These are phyloP conservation scores for Apocheima hispidaria DNA, from an alignment of 2,888 invertebrate species.

Conservation along the genomic window DNA sequence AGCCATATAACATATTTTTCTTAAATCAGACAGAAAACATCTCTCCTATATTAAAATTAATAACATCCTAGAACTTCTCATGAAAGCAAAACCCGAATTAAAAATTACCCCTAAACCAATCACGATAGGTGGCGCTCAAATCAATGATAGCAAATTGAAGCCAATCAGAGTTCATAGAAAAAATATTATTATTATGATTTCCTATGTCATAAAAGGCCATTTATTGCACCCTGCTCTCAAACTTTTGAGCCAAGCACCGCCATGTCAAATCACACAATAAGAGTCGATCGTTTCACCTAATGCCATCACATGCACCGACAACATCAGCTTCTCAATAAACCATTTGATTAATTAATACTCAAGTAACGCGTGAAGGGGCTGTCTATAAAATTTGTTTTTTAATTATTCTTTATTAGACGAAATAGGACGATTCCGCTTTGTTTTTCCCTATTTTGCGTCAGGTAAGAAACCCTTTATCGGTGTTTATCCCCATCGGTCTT, in stretches of 20 bases:
- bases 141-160: constrained; percentile 56
- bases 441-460: constrained; percentile 62
- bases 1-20: background rate
- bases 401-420: constrained; percentile 80
- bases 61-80: constrained; percentile 10
- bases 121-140: constrained; percentile 60
- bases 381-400: constrained; percentile 80
- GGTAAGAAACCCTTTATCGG: constrained; percentile 70
- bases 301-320: constrained; percentile 66
- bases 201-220: constrained; percentile 59
- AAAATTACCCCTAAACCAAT: constrained; percentile 44
- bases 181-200: constrained; percentile 51
- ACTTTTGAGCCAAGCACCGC: constrained; percentile 62
- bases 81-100: constrained; percentile 21
- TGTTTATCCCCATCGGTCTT: constrained; percentile 62
- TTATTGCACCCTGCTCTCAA: constrained; percentile 69
- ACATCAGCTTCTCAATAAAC: constrained; percentile 59
- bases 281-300: constrained; percentile 63
- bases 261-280: constrained; percentile 75
- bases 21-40: background rate
- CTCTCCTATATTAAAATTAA: constrained; percentile 7
- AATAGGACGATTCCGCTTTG: constrained; percentile 81
- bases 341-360: constrained; percentile 79
- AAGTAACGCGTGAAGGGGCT: constrained; percentile 72
- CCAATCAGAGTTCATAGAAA: constrained; percentile 52